Base-by-base conservation (phyloP, 1,140 invertebrate genomes). In the Calephelis virginiensis region DNA sequence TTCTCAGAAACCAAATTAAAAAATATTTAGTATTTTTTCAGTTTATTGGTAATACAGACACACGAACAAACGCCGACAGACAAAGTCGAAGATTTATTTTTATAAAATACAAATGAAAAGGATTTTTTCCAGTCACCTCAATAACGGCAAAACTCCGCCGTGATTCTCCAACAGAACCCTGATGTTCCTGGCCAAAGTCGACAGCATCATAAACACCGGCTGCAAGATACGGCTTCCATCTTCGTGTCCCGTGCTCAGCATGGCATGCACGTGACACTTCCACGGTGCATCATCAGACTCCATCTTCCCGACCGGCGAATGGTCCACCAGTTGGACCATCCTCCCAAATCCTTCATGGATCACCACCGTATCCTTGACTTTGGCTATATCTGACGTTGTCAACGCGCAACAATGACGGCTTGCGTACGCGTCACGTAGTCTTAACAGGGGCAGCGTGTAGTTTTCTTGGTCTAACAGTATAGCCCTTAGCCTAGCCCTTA, bases 341-440 rank as follows among this genome's bases (percentile, higher is more conserved):
- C 95, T 91, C 7, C 96, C 95, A 73, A 78, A 85, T 0, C 85
- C 85, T 59, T 91, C 88, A 63, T 91, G 85, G 3, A 89, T 83
- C 0, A 87, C 46, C 0, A 91, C 89, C 63, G 95, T 94, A 73
- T 97, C 96, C 70, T 93, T 94, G 85, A 97, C 93, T 77, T 95
- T 94, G 66, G 95, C 95, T 67, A 97, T 90, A 69, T 97, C 96
- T 0, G 96, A 95, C 0, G 96, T 94, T 61, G 95, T 95, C 3
- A 97, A 93, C 0, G 95, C 94, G 60, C 94, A 93, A 82, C 96
- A 94, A 77, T 95, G 97, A 50, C 96, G 93, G 75, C 94, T 95
- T 70, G 97, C 96, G 89, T 95, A 97, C 67, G 97, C 92, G 81
- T 97, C 96, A 14, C 96, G 93, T 68, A 97, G 95, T 77, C 96